A percentile compares a stretch with the other conserved stretches of the same genome.
These are phyloP conservation scores for Tenrec ecaudatus DNA, from an alignment of 2,113 vertebrate genomes.

Conservation along the genomic window DNA sequence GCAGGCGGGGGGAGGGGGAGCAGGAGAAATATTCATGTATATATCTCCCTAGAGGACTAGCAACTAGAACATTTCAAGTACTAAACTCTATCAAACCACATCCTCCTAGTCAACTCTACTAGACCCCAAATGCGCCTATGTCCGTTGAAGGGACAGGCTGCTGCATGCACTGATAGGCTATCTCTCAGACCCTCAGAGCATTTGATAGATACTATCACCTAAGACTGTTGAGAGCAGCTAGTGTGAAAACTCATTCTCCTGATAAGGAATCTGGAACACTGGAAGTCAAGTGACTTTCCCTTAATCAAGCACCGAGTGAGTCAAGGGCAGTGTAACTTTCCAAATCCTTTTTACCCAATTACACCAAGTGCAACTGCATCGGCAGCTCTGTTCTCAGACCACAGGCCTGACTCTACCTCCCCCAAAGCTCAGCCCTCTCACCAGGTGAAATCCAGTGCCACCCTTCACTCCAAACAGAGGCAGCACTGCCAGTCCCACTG, in stretches of 20 bases:
- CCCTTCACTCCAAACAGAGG: neutral
- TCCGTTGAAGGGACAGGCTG: constrained; percentile 1
- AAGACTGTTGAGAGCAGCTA: neutral
- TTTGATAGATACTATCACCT: constrained; percentile 50
- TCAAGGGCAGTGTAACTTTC: neutral
- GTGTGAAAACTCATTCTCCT: neutral
- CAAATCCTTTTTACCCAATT: neutral
- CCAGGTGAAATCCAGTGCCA: fast-evolving
- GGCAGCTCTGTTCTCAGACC: neutral
- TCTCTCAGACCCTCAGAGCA: neutral
- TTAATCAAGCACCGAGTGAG: neutral
- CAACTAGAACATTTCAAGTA: neutral
- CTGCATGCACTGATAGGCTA: neutral
- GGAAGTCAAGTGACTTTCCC: constrained; percentile 26
- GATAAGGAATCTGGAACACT: constrained; percentile 29
- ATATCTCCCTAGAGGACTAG: neutral
- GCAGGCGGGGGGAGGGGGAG: neutral
- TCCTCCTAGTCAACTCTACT: neutral
- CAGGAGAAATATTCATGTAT: neutral
- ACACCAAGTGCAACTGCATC: neutral
- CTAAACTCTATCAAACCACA: neutral
- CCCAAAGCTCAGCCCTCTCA: fast-evolving
- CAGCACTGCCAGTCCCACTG: too few relatives aligned
- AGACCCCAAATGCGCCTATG: neutral
- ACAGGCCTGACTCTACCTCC: neutral